Percentiles rank a stretch among this genome's conserved stretches.
Conservation (phyloP, 1,140 invertebrate genomes). For the Drosophila yakuba region DNA sequence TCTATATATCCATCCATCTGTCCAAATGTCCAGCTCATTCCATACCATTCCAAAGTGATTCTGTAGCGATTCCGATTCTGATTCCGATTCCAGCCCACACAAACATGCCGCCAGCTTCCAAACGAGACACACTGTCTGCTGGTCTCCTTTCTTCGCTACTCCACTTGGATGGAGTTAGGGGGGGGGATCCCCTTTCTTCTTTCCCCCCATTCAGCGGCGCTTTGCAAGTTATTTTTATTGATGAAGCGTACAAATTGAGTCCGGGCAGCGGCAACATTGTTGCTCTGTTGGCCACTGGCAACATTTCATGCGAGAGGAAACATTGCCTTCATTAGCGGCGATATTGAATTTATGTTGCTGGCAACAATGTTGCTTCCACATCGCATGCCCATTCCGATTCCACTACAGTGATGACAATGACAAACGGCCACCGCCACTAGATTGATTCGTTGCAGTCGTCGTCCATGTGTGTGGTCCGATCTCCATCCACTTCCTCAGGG, state of each 20-base stretch:
- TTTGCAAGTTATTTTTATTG: constrained; percentile 79
- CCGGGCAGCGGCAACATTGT: constrained; percentile 41
- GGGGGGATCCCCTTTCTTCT: neutral
- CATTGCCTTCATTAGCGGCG: constrained; percentile 48
- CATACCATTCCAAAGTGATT: constrained; percentile 20
- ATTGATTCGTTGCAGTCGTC: constrained; percentile 57
- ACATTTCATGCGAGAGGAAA: constrained; percentile 43
- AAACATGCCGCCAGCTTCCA: constrained; percentile 47
- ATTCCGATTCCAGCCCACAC: constrained; percentile 47
- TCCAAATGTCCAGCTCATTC: constrained; percentile 29
- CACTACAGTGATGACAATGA: constrained; percentile 49
- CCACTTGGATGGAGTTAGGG: neutral
- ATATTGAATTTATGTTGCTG: constrained; percentile 58
- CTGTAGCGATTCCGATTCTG: constrained; percentile 22
- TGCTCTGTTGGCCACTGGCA: constrained; percentile 32
- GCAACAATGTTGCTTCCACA: constrained; percentile 51
- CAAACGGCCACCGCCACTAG: constrained; percentile 43
- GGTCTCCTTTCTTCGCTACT: constrained; percentile 1
- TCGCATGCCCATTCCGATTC: neutral
- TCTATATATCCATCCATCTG: constrained; percentile 28
- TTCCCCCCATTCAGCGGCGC: constrained; percentile 31
- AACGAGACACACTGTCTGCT: constrained; percentile 71
- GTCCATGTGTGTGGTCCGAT: constrained; percentile 48
- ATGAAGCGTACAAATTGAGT: constrained; percentile 66
- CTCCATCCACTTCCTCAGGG: constrained; percentile 16